Percentiles rank a stretch among this genome's conserved stretches.
Evolutionary conservation across 2,113 vertebrate genomes (phyloP).

Genomic region (Mellivora capensis): DNA sequence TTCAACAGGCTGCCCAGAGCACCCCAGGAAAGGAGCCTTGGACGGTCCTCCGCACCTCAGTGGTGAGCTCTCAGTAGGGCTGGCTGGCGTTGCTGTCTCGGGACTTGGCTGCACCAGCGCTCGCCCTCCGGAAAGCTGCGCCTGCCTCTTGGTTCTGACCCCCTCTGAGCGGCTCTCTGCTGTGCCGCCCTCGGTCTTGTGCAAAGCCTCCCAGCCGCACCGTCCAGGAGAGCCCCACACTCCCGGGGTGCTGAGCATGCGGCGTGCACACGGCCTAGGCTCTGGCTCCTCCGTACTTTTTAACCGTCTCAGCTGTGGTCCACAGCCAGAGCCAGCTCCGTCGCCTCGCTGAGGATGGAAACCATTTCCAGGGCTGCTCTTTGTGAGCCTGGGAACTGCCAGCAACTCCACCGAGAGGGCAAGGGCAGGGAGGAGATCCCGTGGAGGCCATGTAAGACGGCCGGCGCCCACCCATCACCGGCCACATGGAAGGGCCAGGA

Average conservation of each 20-base stretch:
- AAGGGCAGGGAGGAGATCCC: neutral
- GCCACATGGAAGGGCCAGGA: neutral
- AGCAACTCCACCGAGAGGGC: neutral
- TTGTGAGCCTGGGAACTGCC: neutral
- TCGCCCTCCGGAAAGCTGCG: fast-evolving
- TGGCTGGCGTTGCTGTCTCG: fast-evolving
- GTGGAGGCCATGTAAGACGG: fast-evolving
- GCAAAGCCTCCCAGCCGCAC: fast-evolving
- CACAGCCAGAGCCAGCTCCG: neutral
- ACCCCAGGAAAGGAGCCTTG: fast-evolving
- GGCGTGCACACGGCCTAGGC: fast-evolving
- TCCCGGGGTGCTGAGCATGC: fast-evolving
- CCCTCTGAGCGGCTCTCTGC: fast-evolving
- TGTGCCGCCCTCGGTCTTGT: no score
- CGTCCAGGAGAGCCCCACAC: fast-evolving
- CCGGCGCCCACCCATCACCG: neutral
- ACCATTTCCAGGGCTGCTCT: neutral
- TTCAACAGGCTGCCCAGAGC: neutral
- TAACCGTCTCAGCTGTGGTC: neutral
- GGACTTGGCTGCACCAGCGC: fast-evolving
- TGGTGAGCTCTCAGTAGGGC: fast-evolving
- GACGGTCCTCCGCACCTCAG: fast-evolving
- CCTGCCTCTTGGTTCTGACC: neutral
- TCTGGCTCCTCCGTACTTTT: neutral
- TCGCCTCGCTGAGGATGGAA: fast-evolving